Conservation (phyloP, 1,140 invertebrate species). For the Lepidurus arcticus region DNA sequence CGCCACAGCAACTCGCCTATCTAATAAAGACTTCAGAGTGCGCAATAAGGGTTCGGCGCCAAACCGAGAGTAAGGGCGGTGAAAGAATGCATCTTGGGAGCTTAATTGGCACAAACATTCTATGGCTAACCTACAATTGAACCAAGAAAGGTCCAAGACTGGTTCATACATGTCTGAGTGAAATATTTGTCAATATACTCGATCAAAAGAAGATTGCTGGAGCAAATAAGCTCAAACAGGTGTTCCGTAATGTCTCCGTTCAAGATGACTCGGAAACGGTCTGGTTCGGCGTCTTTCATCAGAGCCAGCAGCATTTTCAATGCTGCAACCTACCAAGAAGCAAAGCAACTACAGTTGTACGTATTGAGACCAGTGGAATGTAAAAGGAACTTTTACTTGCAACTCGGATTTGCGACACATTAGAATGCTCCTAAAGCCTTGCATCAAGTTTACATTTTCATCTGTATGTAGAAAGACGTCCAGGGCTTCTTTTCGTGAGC, state of each 20-base stretch:
- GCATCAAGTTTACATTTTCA: not conserved
- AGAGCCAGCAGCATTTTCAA: not conserved
- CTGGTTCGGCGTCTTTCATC: not conserved
- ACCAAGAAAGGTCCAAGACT: too few species aligned
- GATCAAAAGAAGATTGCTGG: slow-evolving; percentile 12
- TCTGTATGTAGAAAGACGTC: not conserved
- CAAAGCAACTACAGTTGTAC: not conserved
- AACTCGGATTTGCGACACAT: not conserved
- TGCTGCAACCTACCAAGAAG: not conserved
- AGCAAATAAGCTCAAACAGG: slow-evolving; percentile 17
- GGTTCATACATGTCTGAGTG: too few species aligned
- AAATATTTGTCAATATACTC: slow-evolving; percentile 15
- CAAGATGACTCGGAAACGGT: not conserved
- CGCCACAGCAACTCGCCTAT: not conserved
- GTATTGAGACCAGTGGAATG: not conserved
- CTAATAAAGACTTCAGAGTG: not conserved
- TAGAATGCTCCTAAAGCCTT: not conserved
- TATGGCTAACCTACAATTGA: not conserved
- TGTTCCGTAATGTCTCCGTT: slow-evolving; percentile 25
- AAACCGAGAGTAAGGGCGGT: slow-evolving; percentile 10
- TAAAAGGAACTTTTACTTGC: not conserved
- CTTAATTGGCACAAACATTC: slow-evolving; percentile 17
- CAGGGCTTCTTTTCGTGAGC: not conserved
- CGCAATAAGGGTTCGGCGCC: slow-evolving; percentile 17
- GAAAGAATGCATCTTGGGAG: slow-evolving; percentile 4